These are phyloP conservation scores for Hydrolagus affinis DNA, from an alignment of 2,113 vertebrate species.

Conservation along the genomic window DNA sequence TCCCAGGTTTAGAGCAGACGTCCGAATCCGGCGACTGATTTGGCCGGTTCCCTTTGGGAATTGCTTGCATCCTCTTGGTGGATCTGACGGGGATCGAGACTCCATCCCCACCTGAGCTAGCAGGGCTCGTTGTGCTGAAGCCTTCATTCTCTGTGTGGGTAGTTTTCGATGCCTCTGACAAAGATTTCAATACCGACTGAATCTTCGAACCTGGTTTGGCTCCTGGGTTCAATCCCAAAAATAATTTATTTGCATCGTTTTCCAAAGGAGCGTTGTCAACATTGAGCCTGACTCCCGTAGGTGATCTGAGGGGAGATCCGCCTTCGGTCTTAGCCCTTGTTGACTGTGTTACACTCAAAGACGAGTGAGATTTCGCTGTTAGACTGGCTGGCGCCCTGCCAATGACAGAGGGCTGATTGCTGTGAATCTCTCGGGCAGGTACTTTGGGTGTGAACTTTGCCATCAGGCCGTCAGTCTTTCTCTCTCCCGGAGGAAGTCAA, in stretches of 20 bases:
- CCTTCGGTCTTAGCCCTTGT: not conserved
- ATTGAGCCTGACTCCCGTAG: not conserved
- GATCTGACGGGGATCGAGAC: not conserved
- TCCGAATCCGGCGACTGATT: not conserved
- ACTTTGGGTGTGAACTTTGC: not conserved
- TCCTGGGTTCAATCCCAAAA: not conserved
- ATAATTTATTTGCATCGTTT: not conserved
- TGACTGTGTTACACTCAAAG: not conserved
- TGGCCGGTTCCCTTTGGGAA: not conserved
- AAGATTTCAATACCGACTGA: not conserved
- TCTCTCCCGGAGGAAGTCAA: not conserved
- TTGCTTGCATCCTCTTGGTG: too few relatives aligned
- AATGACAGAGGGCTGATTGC: not conserved
- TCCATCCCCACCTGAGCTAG: not conserved
- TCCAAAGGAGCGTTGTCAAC: not conserved
- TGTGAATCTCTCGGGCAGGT: not conserved
- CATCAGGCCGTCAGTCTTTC: not conserved
- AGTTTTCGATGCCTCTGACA: not conserved
- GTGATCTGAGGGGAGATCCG: not conserved
- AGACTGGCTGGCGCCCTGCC: too few relatives aligned
- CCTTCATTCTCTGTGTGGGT: not conserved
- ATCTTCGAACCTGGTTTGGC: not conserved
- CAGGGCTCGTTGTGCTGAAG: not conserved
- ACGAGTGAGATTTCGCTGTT: not conserved
- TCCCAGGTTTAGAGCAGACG: not conserved